A percentile compares a stretch with the other conserved stretches of the same genome.
phyloP scores from a whole-genome alignment of 2,797 vertebrate genomes.

The Martes flavigula region DNA sequence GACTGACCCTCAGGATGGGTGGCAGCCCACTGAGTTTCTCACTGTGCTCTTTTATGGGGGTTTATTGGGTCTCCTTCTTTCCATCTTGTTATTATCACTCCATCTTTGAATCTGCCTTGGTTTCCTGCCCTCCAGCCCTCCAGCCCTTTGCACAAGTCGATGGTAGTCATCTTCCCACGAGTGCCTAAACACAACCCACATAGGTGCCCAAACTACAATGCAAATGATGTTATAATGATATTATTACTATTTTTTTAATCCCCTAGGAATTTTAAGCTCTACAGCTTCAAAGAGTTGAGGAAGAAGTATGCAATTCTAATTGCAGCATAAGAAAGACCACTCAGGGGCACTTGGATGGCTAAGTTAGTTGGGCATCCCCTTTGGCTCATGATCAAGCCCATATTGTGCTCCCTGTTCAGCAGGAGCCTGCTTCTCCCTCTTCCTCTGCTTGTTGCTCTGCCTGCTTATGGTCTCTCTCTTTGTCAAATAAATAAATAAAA shows the following conservation, averaged over 20 bases:
- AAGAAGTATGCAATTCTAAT: slow-evolving; percentile 43
- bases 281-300: slow-evolving; percentile 61
- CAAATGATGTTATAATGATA: neutral
- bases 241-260: slow-evolving; percentile 18
- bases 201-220: neutral
- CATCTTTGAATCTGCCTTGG: neutral
- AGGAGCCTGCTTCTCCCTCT: too few relatives aligned
- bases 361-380: too few relatives aligned
- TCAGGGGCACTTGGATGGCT: neutral
- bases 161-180: neutral
- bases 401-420: too few relatives aligned
- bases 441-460: too few relatives aligned
- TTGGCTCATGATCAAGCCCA: too few relatives aligned
- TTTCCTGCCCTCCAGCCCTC: neutral
- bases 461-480: too few relatives aligned
- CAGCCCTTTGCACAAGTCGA: neutral
- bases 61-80: neutral
- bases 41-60: neutral
- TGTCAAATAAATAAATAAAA: too few relatives aligned
- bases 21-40: neutral
- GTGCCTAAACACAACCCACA: neutral
- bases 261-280: slow-evolving; percentile 29
- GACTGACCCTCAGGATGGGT: neutral
- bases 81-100: neutral
- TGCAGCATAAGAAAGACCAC: slow-evolving; percentile 47